Evolutionary conservation across 2,888 invertebrate species (phyloP).

Genomic region (Ferdinandea cuprea): DNA sequence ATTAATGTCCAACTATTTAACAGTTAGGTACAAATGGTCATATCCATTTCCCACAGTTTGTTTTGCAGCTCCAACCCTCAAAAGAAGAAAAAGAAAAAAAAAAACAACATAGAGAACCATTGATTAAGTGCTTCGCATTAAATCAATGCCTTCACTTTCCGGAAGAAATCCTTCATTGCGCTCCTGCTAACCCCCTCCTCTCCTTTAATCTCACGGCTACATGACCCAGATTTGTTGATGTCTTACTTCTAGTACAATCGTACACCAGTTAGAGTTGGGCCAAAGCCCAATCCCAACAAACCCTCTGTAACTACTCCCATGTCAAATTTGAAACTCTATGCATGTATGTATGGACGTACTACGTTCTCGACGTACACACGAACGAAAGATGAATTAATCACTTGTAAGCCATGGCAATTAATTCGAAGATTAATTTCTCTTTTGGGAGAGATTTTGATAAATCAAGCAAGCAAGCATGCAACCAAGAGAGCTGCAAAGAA

Average conservation of each 20-base stretch:
- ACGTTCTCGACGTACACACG: too few relatives aligned
- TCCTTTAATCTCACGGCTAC: slow-evolving; percentile 62
- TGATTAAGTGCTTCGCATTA: slow-evolving; percentile 80
- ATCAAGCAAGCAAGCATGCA: slow-evolving; percentile 55
- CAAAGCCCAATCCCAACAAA: slow-evolving; percentile 26
- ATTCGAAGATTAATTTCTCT: slow-evolving; percentile 80
- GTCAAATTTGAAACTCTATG: slow-evolving; percentile 38
- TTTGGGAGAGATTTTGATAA: slow-evolving; percentile 77
- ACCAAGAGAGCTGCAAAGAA: slow-evolving; percentile 48
- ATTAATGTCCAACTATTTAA: slow-evolving; percentile 73
- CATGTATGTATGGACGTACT: neutral
- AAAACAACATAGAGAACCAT: slow-evolving; percentile 59
- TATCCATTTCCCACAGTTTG: slow-evolving; percentile 59
- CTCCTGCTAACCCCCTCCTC: slow-evolving; percentile 21
- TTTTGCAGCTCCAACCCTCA: slow-evolving; percentile 33
- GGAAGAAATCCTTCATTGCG: slow-evolving; percentile 56
- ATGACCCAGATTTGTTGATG: slow-evolving; percentile 54
- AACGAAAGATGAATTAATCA: slow-evolving; percentile 68
- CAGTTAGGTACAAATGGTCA: slow-evolving; percentile 73
- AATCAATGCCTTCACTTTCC: slow-evolving; percentile 78
- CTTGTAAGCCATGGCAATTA: slow-evolving; percentile 78
- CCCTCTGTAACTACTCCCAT: slow-evolving; percentile 37
- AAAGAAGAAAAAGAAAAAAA: too few relatives aligned
- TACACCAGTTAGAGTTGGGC: slow-evolving; percentile 42
- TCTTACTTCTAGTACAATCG: slow-evolving; percentile 54